Evolutionary conservation across 2,797 vertebrate species (phyloP), one percentile per base, ranked within the genome.

Genomic region (Triplophysa yarkandensis): DNA sequence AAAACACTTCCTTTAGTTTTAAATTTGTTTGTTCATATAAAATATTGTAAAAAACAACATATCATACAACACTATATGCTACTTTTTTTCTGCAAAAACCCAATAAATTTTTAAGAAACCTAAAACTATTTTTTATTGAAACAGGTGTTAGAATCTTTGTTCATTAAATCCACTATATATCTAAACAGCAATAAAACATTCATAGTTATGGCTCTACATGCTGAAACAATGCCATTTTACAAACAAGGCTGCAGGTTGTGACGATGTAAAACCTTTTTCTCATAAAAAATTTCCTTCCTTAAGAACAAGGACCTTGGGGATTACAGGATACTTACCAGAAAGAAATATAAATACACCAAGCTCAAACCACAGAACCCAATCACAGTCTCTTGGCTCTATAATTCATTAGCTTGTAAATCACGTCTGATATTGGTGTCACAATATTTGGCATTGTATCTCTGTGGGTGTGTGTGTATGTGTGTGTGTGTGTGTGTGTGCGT

Each of bases 301-400:
- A 43, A 44, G 32, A 14, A 4, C 6, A 14, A 13, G 17, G 16
- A 32, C 34, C 6, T 21, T 36, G 6, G 7, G 5, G 6, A 30
- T 25, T n/a, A 2, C 9, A 41, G 4, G 1, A 27, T 60, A 39
- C 28, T 44, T 36, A 50, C 30, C 30, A 8, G n/a, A 25, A n/a
- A 66, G 7, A 46, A 46, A 17, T 23, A 44, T 11, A 67, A 30
- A 54, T 11, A 39, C 19, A 60, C 7, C 10, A 11, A 46, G 2
- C 30, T n/a, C n/a, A 25, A n/a, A 61, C 55, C 34, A 63, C 57
- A 67, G 70, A 68, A 78, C 27, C 70, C 57, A 73, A 36, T 44
- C 52, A 72, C 69, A 68, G 63, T 52, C 21, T 52, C 50, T 25
- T 52, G 50, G 21, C 11, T 25, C 50, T 4, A 14, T 52, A 52